Base-by-base conservation (phyloP, 2,113 vertebrate genomes). In the Papio anubis region DNA sequence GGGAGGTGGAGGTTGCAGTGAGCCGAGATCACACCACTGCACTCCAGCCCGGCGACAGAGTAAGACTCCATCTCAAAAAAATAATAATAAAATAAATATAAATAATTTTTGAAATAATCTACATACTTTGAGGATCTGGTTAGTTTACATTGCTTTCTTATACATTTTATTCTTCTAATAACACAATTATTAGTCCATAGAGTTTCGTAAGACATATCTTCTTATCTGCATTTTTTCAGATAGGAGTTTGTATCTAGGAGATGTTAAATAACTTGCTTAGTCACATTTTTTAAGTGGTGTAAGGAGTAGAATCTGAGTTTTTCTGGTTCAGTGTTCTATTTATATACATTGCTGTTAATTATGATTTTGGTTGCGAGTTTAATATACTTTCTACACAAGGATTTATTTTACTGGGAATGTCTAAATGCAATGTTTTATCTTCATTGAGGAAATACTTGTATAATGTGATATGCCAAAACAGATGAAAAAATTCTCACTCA, bases 401-500 rank as follows among this genome's bases (percentile, higher is more conserved):
- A 64, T 92, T 93, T 87, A 59, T 95, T 96, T 96, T 91, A 96
- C 79, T 96, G 12, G 1, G 92, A 98, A 93, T 96, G 86, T 92
- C 76, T 90, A 55, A n/a, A 66, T 35, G 75, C 32, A 93, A 66
- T n/a, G 61, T 86, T 73, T 96, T 90, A 86, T 27, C 45, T 95
- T 87, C 70, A 95, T 93, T 98, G 70, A 90, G 50, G 80, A 97
- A 98, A 91, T 48, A 90, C 30, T 80, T 94, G 50, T 64, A 93
- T 97, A 97, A 96, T 84, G n/a, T 90, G 30, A 88, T 96, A 40
- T 20, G 40, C 93, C 70, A 98, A 92, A 97, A 96, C 76, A 84
- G 35, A 96, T 38, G 20, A 98, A 93, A 97, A 97, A 98, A 92
- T 94, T 85, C 8, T 18, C 48, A 92, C 5, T 97, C 96, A 98